Evolutionary conservation across 2,888 invertebrate species (phyloP), one percentile per base, ranked within the genome.

Genomic region (Drosophila fulvimacula): DNA sequence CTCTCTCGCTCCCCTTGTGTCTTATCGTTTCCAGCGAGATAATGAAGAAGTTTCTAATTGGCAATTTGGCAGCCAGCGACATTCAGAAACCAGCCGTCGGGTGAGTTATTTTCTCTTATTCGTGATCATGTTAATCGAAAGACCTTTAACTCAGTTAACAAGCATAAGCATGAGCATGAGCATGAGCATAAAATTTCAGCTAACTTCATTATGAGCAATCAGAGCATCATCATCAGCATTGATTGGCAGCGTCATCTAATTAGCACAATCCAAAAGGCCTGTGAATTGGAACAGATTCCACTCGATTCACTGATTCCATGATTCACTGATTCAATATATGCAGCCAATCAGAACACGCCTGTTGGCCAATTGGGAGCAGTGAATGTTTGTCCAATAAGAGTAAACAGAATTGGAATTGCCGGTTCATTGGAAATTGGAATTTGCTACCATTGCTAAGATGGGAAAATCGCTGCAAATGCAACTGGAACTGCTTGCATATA

Each of bases 11-110:
- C 39, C 30, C 41, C 5, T 2, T 17, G 15, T 21, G 15, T 51
- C 21, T n/a, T 10, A 32, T 19, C 7, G 4, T 9, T 24, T 9
- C 24, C 48, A 92, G 92, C 32, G 73, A 88, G 69, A 81, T 98
- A 93, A 97, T 99, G 96, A 94, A 95, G 89, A 96, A 97, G 87
- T 98, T 96, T 92, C 95, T 95, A 92, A 95, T 99, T 84, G 99
- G 99, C 73, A 96, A 97, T 92, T 90, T 98, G 81, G 94, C 95
- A 81, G 95, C 94, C 87, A 93, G 93, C n/a, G 95, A 95, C 91
- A 93, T 94, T 64, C 82, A 69, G 36, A 55, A 55, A 9, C 39
- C 79, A n/a, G 76, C 87, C 57, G 59, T 87, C 38, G 89, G 85
- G 91, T 92, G 68, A 90, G 81, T 71, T 56, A 4, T 7, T 7